Conservation (phyloP, 2,888 invertebrate species). For the Phortica magna region DNA sequence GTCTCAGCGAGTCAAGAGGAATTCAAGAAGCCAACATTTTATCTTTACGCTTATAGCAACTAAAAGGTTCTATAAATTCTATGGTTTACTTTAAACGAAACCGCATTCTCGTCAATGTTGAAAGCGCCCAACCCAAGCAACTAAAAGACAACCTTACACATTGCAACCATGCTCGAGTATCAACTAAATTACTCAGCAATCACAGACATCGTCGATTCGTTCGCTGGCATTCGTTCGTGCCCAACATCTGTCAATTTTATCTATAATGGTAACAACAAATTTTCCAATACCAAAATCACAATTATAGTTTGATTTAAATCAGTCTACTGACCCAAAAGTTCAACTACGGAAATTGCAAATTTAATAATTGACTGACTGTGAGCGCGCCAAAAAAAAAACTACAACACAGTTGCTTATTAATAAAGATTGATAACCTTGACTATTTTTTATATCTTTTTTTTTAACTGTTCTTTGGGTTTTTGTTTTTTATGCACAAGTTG, state of each 20-base stretch:
- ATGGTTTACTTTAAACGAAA: neutral
- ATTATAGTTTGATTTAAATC: slow-evolving; percentile 76
- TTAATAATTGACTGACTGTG: slow-evolving; percentile 71
- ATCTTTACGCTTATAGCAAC: no score
- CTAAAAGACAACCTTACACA: neutral
- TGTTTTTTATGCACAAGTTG: neutral
- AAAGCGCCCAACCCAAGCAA: neutral
- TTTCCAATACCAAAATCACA: slow-evolving; percentile 51
- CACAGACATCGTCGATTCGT: neutral
- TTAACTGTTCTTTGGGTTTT: neutral
- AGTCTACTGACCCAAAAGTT: slow-evolving; percentile 75
- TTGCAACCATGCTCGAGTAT: neutral
- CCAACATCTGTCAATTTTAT: slow-evolving; percentile 64
- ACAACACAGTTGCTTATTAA: slow-evolving; percentile 64
- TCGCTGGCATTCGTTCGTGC: slow-evolving; percentile 28
- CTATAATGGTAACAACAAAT: slow-evolving; percentile 3
- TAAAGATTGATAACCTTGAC: slow-evolving; percentile 68
- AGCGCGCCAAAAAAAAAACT: slow-evolving; percentile 42
- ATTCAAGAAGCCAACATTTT: no score
- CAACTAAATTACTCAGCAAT: neutral
- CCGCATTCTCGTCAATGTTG: neutral
- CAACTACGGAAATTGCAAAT: slow-evolving; percentile 77
- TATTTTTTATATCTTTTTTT: slow-evolving; percentile 60
- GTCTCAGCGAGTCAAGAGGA: no score
- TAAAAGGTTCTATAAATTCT: neutral